Percentiles rank a stretch among this genome's conserved stretches.
These are phyloP conservation scores for Pongo pygmaeus DNA, from an alignment of 2,113 vertebrate species.

Conservation along the genomic window DNA sequence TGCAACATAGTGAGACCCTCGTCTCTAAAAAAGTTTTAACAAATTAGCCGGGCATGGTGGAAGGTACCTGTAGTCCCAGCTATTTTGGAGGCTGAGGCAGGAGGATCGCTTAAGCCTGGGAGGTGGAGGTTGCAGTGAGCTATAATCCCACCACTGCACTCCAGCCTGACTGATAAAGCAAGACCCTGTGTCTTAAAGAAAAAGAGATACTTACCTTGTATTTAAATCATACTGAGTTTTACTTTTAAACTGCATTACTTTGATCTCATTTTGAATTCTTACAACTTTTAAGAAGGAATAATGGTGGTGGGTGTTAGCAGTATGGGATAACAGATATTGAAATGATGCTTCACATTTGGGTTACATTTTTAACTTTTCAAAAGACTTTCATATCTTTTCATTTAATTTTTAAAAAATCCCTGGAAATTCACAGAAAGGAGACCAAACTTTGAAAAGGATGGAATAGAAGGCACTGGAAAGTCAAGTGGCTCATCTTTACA, in stretches of 20 bases:
- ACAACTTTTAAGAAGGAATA: constrained; percentile 17
- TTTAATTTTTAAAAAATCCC: constrained; percentile 28
- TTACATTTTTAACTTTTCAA: constrained; percentile 40
- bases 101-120: too few relatives aligned
- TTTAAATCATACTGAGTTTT: constrained; percentile 47
- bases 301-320: neutral
- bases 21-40: too few relatives aligned
- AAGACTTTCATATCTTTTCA: neutral
- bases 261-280: constrained; percentile 39
- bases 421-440: neutral
- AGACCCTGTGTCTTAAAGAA: too few relatives aligned
- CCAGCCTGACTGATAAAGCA: too few relatives aligned
- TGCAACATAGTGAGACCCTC: too few relatives aligned
- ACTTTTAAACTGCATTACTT: constrained; percentile 34
- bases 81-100: too few relatives aligned
- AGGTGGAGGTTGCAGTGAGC: too few relatives aligned
- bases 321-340: neutral
- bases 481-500: constrained; percentile 9
- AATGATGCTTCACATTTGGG: neutral
- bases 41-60: too few relatives aligned
- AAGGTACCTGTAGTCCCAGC: too few relatives aligned
- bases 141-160: too few relatives aligned
- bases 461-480: neutral
- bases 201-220: neutral
- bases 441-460: neutral